Evolutionary conservation across 2,888 invertebrate genomes (phyloP), one percentile per base, ranked within the genome.

Genomic region (Lasius fuliginosus): DNA sequence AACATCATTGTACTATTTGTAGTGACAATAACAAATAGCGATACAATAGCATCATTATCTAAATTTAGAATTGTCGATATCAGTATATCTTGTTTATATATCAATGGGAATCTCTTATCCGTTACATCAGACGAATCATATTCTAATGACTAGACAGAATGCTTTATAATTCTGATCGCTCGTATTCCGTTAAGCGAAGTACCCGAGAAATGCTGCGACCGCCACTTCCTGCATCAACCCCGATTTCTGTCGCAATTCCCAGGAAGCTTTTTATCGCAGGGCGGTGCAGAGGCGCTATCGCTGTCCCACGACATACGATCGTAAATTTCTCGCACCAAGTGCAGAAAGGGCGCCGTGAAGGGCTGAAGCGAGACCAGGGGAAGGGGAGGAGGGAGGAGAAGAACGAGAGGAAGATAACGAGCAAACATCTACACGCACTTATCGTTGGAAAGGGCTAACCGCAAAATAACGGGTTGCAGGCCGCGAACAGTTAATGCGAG

Each of bases 401-500:
- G 67, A 69, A 68, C 30, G 46, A 33, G 67, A 74, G 75, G 27
- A 69, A 69, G 60, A 81, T 81, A 81, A 81, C 79, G 79, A 81
- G 71, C 77, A 67, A 81, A 64, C 40, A 65, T 82, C 77, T 40
- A 68, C 82, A 74, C 68, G 84, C 64, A 88, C 85, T 88, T 90
- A 90, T 90, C 86, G 85, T 76, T 62, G 76, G 83, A n/a, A 56
- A 68, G 87, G 86, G 77, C 88, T 92, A 92, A 93, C 92, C 91
- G 89, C 91, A 74, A 91, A 92, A 92, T 91, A 92, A 92, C 92
- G 92, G 92, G 92, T 92, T 91, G 88, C 89, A 69, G 87, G 88
- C 79, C 62, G 85, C 87, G 83, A 86, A 83, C 85, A 77, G 86
- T 86, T 90, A 88, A 88, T 86, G 81, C 83, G 74, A 83, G 84